Evolutionary conservation across 64 coral and sea anemone species (phyloP).

Genomic region (Dendronephthya gigantea): DNA sequence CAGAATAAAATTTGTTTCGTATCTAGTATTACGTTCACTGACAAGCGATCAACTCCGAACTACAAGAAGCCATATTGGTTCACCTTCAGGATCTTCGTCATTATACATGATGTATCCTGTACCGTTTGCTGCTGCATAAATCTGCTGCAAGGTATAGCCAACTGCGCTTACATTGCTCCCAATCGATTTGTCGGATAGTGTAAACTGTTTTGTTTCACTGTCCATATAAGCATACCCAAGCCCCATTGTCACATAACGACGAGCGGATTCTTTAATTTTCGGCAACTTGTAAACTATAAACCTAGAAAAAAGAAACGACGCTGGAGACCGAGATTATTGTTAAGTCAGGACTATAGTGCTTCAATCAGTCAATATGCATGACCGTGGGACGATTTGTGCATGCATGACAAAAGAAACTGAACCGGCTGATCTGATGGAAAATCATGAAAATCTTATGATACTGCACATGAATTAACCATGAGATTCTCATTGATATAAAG

Average conservation of each 20-base stretch:
- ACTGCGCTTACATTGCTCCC: background rate
- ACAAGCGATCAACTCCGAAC: too few species aligned
- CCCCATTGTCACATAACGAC: background rate
- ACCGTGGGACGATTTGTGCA: too few species aligned
- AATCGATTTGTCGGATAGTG: background rate
- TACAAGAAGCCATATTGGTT: background rate
- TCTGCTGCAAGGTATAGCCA: background rate
- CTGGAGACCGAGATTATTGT: too few species aligned
- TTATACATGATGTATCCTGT: background rate
- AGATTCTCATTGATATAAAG: too few species aligned
- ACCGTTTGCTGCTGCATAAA: background rate
- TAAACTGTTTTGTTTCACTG: background rate
- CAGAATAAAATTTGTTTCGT: too few species aligned
- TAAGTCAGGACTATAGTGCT: too few species aligned
- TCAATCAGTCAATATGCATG: too few species aligned
- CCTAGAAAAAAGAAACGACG: background rate
- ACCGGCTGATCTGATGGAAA: too few species aligned
- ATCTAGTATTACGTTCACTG: too few species aligned
- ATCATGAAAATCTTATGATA: too few species aligned
- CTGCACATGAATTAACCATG: too few species aligned
- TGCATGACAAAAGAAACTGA: too few species aligned
- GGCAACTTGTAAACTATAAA: conserved; percentile 1
- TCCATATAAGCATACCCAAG: conserved; percentile 12
- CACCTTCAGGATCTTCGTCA: background rate
- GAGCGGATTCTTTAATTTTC: background rate